Conservation (phyloP, 1,140 invertebrate genomes). For the Achatina immaculata region DNA sequence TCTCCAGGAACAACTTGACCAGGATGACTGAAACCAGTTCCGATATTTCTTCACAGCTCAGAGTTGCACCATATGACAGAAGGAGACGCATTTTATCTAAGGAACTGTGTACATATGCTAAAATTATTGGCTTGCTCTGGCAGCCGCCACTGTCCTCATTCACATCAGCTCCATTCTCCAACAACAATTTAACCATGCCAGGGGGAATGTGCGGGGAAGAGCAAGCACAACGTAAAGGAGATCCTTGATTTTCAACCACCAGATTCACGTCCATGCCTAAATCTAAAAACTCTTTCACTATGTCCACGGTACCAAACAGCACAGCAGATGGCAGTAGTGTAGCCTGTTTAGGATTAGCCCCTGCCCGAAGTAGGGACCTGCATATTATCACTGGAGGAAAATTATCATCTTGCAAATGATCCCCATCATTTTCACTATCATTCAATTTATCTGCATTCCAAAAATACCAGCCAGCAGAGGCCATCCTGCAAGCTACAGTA, state of each 20-base stretch:
- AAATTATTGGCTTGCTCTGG: conserved; percentile 63
- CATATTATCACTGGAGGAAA: conserved; percentile 63
- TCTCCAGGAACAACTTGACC: conserved; percentile 63
- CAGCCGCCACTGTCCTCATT: conserved; percentile 64
- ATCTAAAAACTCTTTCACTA: conserved; percentile 59
- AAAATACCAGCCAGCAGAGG: conserved; percentile 61
- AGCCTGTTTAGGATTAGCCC: conserved; percentile 56
- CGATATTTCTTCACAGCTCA: conserved; percentile 61
- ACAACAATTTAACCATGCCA: conserved; percentile 56
- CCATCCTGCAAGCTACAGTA: conserved; percentile 60
- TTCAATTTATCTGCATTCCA: conserved; percentile 47
- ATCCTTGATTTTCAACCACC: conserved; percentile 61
- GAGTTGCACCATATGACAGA: conserved; percentile 61
- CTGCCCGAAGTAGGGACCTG: conserved; percentile 55
- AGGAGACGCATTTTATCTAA: conserved; percentile 62
- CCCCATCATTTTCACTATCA: conserved; percentile 22
- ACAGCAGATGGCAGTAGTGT: conserved; percentile 63
- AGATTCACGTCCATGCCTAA: conserved; percentile 64
- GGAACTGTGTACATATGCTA: conserved; percentile 65
- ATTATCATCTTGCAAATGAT: conserved; percentile 8
- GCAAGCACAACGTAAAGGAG: conserved; percentile 61
- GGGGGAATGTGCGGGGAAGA: conserved; percentile 50
- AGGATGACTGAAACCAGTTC: conserved; percentile 63
- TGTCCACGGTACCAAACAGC: conserved; percentile 53
- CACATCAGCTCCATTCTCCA: conserved; percentile 62